Evolutionary conservation across 2,888 invertebrate species (phyloP), one percentile per base, ranked within the genome.

Genomic region (Serripes groenlandicus): DNA sequence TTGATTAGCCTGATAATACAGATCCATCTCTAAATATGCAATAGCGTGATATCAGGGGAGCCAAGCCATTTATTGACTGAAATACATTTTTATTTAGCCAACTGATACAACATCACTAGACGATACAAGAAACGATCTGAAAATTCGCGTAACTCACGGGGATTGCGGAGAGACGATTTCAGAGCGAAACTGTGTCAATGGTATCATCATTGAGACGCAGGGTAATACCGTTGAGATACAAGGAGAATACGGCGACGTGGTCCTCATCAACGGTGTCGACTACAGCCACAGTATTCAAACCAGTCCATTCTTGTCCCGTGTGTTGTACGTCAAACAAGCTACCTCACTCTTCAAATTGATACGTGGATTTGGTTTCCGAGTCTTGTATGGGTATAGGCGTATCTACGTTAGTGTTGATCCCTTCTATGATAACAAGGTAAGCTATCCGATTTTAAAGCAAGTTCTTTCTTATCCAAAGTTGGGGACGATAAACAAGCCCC

Each of bases 281-380:
- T 80, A 72, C 30, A 78, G 80, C 11, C 26, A 74, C 11, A 30
- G 11, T n/a, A 75, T 80, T 11, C 11, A 60, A 15, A 49, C 37
- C 3, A 58, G 60, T 21, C 79, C 79, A 9, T 80, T 62, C 60
- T 32, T 66, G 26, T 75, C 75, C 0, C 49, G 75, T n/a, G 35
- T 23, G 1, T 3, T 90, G 26, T 87, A 89, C 72, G 85, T 91
- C n/a, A 90, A 89, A 79, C 74, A 78, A 34, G 87, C 84, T 0
- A 90, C 90, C 0, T 86, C 88, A 3, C 76, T 88, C 7, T 89
- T 89, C 66, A 76, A 76, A 28, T 69, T 86, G 71, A 70, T 89
- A 21, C 78, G 81, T 42, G 92, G 89, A 1, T 89, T 89, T 71
- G 92, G 92, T 7, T 90, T 90, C 81, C 52, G 78, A 37, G 83